Percentiles rank a stretch among this genome's conserved stretches.
phyloP scores from a whole-genome alignment of 2,797 vertebrate species.

The Hemitrygon akajei region DNA sequence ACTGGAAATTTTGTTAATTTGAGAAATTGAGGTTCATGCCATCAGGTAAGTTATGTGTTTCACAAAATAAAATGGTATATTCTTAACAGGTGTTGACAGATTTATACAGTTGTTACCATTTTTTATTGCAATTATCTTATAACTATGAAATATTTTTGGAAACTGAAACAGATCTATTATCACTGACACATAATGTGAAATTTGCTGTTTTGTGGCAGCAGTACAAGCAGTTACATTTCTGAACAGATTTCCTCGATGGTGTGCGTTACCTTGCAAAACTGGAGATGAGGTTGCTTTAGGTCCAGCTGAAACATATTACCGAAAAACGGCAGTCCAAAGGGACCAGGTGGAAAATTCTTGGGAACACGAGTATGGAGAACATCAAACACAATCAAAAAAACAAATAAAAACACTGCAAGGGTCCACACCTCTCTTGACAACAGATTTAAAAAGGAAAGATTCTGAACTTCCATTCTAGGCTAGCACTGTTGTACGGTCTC shows the following conservation, averaged over 20 bases:
- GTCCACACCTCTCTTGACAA: constrained; percentile 48
- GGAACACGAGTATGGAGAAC: constrained; percentile 57
- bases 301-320: constrained; percentile 68
- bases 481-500: not conserved
- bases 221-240: constrained; percentile 6
- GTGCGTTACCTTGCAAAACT: constrained; percentile 68
- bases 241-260: constrained; percentile 37
- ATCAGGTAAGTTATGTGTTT: too few species aligned
- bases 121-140: too few species aligned
- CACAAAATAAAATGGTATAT: constrained; percentile 41
- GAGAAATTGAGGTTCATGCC: too few species aligned
- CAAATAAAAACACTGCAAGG: constrained; percentile 50
- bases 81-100: not conserved
- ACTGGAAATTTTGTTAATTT: too few species aligned
- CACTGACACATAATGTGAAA: too few species aligned
- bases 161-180: too few species aligned
- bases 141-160: too few species aligned
- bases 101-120: too few species aligned
- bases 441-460: constrained; percentile 42
- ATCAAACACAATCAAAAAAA: constrained; percentile 47
- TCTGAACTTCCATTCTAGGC: constrained; percentile 39
- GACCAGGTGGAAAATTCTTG: constrained; percentile 67
- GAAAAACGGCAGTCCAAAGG: constrained; percentile 60
- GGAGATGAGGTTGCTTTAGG: constrained; percentile 63
- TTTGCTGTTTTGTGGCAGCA: too few species aligned